Evolutionary conservation across 2,797 vertebrate species (phyloP).

Genomic region (Manis javanica): DNA sequence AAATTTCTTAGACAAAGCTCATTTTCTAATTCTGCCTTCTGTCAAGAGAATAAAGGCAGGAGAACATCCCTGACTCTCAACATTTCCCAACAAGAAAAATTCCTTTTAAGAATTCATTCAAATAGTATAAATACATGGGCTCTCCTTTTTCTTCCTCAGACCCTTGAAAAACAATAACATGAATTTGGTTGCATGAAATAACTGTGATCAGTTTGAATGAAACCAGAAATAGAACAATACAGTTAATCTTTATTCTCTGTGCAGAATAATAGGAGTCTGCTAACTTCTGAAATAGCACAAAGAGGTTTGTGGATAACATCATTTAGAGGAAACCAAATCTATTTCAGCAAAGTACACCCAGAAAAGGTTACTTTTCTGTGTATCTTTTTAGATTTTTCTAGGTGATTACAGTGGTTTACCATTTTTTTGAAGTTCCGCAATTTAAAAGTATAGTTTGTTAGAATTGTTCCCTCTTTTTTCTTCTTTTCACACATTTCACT

Average conservation of each 20-base stretch:
- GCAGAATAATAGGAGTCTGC: slow-evolving; percentile 11
- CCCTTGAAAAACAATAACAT: slow-evolving; percentile 25
- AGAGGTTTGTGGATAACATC: neutral
- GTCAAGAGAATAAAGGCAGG: neutral
- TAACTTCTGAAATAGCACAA: slow-evolving; percentile 24
- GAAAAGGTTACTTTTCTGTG: slow-evolving; percentile 3
- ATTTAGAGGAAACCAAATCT: slow-evolving; percentile 17
- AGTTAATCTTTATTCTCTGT: neutral
- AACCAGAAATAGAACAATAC: slow-evolving; percentile 60
- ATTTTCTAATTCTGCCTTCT: slow-evolving; percentile 21
- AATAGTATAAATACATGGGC: neutral
- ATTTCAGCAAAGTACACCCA: neutral
- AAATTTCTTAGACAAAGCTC: neutral
- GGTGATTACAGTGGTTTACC: neutral
- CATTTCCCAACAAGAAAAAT: slow-evolving; percentile 45
- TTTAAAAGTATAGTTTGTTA: slow-evolving; percentile 4
- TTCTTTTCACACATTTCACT: neutral
- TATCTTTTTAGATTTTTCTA: neutral
- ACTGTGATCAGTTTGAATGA: slow-evolving; percentile 39
- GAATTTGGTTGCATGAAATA: slow-evolving; percentile 49
- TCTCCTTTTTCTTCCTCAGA: slow-evolving; percentile 9
- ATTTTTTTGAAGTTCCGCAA: neutral
- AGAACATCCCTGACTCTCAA: neutral
- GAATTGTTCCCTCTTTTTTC: neutral
- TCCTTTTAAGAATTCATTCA: neutral